phyloP scores from a whole-genome alignment of 2,113 vertebrate species.

The Thryonomys swinderianus region DNA sequence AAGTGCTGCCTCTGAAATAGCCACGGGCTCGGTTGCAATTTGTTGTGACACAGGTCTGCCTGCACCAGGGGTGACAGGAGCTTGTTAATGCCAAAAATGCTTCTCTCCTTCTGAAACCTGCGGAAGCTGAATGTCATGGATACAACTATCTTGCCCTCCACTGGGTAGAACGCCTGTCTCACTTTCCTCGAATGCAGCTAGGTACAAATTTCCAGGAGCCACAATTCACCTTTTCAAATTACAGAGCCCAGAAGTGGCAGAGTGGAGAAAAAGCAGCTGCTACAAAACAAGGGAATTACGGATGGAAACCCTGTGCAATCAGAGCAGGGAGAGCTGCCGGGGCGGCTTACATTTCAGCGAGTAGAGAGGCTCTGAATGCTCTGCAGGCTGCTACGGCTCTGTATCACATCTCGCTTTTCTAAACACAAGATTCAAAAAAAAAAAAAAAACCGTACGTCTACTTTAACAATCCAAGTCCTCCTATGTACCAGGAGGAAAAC shows the following conservation, averaged over 20 bases:
- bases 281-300: slow-evolving; percentile 41
- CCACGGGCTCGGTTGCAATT: background rate
- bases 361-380: slow-evolving; percentile 1
- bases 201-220: slow-evolving; percentile 65
- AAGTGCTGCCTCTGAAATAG: background rate
- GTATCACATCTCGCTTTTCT: background rate
- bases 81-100: slow-evolving; percentile 26
- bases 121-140: slow-evolving; percentile 56
- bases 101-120: background rate
- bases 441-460: background rate
- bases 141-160: background rate
- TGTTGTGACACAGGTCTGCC: slow-evolving; percentile 15
- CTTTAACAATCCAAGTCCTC: background rate
- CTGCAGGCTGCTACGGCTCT: background rate
- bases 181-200: slow-evolving; percentile 65
- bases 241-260: slow-evolving; percentile 46
- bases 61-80: slow-evolving; percentile 38
- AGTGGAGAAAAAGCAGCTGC: slow-evolving; percentile 25
- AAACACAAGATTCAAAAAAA: slow-evolving; percentile 39
- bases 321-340: background rate
- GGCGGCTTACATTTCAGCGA: slow-evolving; percentile 35
- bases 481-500: background rate
- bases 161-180: background rate
- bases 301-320: background rate
- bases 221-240: slow-evolving; percentile 69